Conservation (phyloP, 2,797 vertebrate genomes). For the Gymnoscopelus braueri region DNA sequence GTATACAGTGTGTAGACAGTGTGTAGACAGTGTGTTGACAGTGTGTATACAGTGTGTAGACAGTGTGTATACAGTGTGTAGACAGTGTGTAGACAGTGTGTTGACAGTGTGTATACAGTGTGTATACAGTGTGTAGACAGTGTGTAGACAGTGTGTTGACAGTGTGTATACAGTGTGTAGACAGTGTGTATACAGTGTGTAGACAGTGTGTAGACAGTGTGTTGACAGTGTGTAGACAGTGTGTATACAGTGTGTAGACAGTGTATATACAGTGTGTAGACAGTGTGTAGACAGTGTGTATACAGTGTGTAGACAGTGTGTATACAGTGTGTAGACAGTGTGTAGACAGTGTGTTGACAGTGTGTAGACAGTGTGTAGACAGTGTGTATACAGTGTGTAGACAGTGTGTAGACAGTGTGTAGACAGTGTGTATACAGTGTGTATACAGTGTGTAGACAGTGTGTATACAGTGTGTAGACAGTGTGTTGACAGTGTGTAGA, state of each 20-base stretch:
- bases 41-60: not conserved
- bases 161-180: not conserved
- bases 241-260: not conserved
- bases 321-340: no score
- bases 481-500: conserved; percentile 47
- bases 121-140: conserved; percentile 35
- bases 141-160: conserved; percentile 41
- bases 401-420: conserved; percentile 27
- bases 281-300: not conserved
- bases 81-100: conserved; percentile 38
- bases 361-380: no score
- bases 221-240: conserved; percentile 46
- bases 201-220: no score
- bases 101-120: no score
- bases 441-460: conserved; percentile 45
- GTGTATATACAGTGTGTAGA: conserved; percentile 51
- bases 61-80: no score
- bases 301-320: conserved; percentile 25
- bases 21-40: conserved; percentile 42
- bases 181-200: no score
- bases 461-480: not conserved
- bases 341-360: conserved; percentile 44
- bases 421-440: no score
- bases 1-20: conserved; percentile 35
- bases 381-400: no score